These are phyloP conservation scores for Leucania comma DNA, from an alignment of 2,888 invertebrate genomes.

Conservation along the genomic window DNA sequence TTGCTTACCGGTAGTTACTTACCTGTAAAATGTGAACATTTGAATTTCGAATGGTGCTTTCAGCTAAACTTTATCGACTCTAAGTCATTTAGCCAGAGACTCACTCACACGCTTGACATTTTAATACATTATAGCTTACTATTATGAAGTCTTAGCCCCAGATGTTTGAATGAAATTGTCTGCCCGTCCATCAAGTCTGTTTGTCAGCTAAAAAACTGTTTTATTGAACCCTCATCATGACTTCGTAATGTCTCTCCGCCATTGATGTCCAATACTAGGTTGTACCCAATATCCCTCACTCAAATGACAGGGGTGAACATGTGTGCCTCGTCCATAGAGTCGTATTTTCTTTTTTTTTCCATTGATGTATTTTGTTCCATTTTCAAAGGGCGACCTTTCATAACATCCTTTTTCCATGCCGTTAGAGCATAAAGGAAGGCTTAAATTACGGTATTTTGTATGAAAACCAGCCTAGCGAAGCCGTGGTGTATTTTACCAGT, in stretches of 20 bases:
- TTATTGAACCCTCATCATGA: constrained; percentile 32
- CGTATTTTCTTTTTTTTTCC: constrained; percentile 26
- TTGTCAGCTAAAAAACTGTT: constrained; percentile 6
- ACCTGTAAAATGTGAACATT: too few species aligned
- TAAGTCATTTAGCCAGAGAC: too few species aligned
- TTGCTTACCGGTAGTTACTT: too few species aligned
- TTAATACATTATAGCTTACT: too few species aligned
- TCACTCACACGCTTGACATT: too few species aligned
- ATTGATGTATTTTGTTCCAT: constrained; percentile 58
- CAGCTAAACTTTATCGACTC: too few species aligned
- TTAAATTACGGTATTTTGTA: constrained; percentile 25
- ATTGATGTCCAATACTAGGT: constrained; percentile 42
- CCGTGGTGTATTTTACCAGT: background rate
- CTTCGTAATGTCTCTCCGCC: constrained; percentile 23
- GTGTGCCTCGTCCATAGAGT: constrained; percentile 25
- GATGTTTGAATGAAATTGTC: constrained; percentile 3
- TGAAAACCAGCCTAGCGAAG: constrained; percentile 7
- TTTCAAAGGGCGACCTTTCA: constrained; percentile 47
- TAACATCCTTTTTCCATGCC: constrained; percentile 36
- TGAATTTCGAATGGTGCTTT: too few species aligned
- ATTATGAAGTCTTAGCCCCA: too few species aligned
- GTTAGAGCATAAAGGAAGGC: constrained; percentile 31
- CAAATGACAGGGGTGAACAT: constrained; percentile 41
- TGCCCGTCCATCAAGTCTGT: background rate
- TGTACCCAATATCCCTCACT: constrained; percentile 3